These are phyloP conservation scores for Isurus oxyrinchus DNA, from an alignment of 2,113 vertebrate species.

Conservation along the genomic window DNA sequence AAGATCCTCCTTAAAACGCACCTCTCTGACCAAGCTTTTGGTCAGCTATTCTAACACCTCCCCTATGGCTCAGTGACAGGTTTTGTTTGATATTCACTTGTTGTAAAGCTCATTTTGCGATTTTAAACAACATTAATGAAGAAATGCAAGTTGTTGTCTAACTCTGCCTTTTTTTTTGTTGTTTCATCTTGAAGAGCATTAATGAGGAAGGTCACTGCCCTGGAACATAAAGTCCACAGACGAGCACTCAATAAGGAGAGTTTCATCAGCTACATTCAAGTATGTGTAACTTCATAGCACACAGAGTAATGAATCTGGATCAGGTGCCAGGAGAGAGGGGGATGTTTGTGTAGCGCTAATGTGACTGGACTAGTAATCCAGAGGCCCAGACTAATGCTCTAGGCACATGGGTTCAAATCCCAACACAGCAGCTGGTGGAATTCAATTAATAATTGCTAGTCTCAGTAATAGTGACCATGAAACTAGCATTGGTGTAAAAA, in stretches of 20 bases:
- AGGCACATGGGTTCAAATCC: no score
- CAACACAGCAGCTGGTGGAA: no score
- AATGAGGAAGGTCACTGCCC: constrained; percentile 75
- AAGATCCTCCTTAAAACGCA: no score
- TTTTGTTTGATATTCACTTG: background rate
- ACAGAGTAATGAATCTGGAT: no score
- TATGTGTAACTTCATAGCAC: constrained; percentile 40
- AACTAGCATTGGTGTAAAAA: no score
- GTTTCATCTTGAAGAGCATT: constrained; percentile 62
- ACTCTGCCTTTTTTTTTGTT: background rate
- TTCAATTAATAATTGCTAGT: no score
- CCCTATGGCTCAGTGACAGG: background rate
- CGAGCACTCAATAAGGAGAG: constrained; percentile 76
- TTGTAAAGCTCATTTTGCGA: background rate
- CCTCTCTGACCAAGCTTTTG: background rate
- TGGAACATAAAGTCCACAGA: constrained; percentile 87
- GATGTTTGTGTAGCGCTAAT: no score
- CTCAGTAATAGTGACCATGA: no score
- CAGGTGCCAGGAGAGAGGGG: no score
- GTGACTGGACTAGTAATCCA: no score
- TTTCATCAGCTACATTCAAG: constrained; percentile 85
- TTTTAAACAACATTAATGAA: background rate
- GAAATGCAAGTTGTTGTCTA: background rate
- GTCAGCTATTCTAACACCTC: background rate
- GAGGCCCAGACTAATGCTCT: no score